Conservation (phyloP, 1,140 invertebrate species). For the Neotoxoptera formosana region DNA sequence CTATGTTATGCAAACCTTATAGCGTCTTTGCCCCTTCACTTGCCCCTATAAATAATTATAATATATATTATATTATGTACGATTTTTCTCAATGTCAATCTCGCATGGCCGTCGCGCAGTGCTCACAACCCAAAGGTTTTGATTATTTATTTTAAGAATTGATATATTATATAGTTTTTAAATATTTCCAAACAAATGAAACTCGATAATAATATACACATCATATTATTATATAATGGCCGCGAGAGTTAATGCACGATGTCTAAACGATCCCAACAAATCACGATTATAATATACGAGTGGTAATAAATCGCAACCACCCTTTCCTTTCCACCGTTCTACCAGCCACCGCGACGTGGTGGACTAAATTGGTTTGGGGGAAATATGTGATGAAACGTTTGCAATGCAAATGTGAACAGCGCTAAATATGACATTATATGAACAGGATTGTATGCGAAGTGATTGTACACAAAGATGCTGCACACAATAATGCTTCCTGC, state of each 20-base stretch:
- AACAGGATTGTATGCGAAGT: background rate
- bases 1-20: no score
- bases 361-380: background rate
- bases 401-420: background rate
- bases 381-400: constrained; percentile 17
- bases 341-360: background rate
- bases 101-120: no score
- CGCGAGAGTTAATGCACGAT: background rate
- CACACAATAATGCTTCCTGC: background rate
- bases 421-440: background rate
- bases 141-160: background rate
- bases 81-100: background rate
- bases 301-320: background rate
- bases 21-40: no score
- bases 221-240: background rate
- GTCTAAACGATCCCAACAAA: background rate
- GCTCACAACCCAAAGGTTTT: background rate
- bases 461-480: background rate
- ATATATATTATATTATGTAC: background rate
- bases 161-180: background rate
- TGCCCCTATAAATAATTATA: no score
- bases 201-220: background rate
- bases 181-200: background rate
- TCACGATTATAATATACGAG: constrained; percentile 15
- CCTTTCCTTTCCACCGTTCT: background rate